phyloP scores from a whole-genome alignment of 2,113 vertebrate species.

The Todiramphus saurophagus region DNA sequence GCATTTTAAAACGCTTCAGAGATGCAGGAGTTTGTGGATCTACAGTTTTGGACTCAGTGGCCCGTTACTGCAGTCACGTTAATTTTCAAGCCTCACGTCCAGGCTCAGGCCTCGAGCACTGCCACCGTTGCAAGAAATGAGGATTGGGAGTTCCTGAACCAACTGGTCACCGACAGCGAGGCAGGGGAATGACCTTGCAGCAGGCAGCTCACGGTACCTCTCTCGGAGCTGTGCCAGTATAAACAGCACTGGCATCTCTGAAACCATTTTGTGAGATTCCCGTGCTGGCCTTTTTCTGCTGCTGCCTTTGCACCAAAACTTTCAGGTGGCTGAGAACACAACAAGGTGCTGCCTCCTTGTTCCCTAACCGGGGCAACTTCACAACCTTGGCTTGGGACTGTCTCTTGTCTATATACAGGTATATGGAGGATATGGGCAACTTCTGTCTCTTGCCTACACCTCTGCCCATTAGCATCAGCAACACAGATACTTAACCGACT shows the following conservation, averaged over 20 bases:
- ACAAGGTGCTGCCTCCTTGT: background rate
- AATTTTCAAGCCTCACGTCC: background rate
- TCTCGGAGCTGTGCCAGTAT: constrained; percentile 11
- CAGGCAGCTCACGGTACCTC: background rate
- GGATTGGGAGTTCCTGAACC: constrained; percentile 12
- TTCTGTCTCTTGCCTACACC: background rate
- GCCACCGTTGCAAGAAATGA: background rate
- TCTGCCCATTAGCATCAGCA: background rate
- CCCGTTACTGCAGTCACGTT: background rate
- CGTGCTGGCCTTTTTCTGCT: background rate
- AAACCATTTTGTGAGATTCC: constrained; percentile 56
- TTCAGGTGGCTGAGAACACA: background rate
- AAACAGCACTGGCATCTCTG: constrained; percentile 18
- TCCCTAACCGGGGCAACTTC: background rate
- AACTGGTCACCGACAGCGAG: constrained; percentile 5
- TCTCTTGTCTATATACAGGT: rapidly evolving
- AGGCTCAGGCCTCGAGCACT: background rate
- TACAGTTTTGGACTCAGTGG: background rate
- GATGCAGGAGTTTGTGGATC: background rate
- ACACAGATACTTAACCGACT: background rate
- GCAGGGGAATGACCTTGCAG: constrained; percentile 64
- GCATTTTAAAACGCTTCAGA: background rate
- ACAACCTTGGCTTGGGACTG: background rate
- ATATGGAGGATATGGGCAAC: background rate
- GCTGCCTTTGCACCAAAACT: background rate